phyloP scores from a whole-genome alignment of 2,888 invertebrate genomes.

The Melieria crassipennis region DNA sequence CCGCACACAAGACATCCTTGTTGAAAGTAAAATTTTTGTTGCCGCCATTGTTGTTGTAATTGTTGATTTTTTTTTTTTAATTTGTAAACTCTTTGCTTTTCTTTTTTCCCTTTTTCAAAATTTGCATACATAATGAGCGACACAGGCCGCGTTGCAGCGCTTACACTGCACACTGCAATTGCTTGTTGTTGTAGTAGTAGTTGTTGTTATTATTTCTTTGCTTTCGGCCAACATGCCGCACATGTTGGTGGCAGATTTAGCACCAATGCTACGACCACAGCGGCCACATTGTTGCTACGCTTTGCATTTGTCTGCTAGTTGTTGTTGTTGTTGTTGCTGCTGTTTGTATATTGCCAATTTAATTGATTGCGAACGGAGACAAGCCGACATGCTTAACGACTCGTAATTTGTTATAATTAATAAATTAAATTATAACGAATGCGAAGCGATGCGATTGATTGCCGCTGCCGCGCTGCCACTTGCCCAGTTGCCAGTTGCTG shows the following conservation, averaged over 20 bases:
- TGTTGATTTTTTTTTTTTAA: not conserved
- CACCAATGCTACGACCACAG: too few relatives aligned
- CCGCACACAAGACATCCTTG: not conserved
- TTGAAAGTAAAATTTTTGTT: not conserved
- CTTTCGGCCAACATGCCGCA: too few relatives aligned
- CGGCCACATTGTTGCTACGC: not conserved
- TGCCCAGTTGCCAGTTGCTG: not conserved
- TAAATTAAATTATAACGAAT: not conserved
- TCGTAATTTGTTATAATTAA: conserved; percentile 11
- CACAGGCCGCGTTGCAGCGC: too few relatives aligned
- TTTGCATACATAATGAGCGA: too few relatives aligned
- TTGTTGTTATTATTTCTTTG: too few relatives aligned
- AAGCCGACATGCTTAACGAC: conserved; percentile 4
- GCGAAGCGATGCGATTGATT: conserved; percentile 1
- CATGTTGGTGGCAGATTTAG: too few relatives aligned
- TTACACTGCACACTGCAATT: too few relatives aligned
- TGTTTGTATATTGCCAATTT: not conserved
- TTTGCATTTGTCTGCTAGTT: not conserved
- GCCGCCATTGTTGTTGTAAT: too few relatives aligned
- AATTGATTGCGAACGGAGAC: not conserved
- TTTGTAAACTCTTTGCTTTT: not conserved
- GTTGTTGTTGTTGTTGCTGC: not conserved
- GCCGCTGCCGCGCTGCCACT: not conserved
- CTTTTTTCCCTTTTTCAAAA: too few relatives aligned
- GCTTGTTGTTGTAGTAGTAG: too few relatives aligned